A percentile compares a stretch with the other conserved stretches of the same genome.
Conservation (phyloP, 2,113 vertebrate genomes). For the Podiceps cristatus region DNA sequence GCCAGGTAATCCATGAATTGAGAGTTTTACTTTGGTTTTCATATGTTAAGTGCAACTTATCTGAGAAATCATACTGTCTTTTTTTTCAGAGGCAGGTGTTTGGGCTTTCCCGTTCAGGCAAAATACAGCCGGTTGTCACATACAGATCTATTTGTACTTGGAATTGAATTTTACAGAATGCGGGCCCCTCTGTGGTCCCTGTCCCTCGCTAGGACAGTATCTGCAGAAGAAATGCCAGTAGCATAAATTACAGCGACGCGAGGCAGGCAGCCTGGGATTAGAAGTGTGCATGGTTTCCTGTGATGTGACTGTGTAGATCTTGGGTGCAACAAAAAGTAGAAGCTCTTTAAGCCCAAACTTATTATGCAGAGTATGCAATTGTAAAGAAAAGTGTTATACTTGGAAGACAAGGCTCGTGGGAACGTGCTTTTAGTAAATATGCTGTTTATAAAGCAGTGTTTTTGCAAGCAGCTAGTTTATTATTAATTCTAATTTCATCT, state of each 20-base stretch:
- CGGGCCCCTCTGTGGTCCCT: not conserved
- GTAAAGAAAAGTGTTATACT: not conserved
- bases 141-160: not conserved
- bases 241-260: not conserved
- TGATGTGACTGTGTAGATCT: not conserved
- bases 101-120: not conserved
- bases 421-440: not conserved
- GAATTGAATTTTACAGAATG: not conserved
- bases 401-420: not conserved
- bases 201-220: not conserved
- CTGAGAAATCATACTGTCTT: not conserved
- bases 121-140: rapidly evolving
- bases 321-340: not conserved
- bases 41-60: not conserved
- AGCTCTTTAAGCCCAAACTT: not conserved
- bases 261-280: not conserved
- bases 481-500: not conserved
- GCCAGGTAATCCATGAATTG: not conserved
- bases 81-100: not conserved
- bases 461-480: not conserved
- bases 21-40: not conserved
- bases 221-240: not conserved
- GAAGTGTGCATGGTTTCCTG: not conserved
- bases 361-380: not conserved
- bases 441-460: not conserved